phyloP scores from a whole-genome alignment of 1,140 invertebrate genomes.

The Harpegnathos saltator region DNA sequence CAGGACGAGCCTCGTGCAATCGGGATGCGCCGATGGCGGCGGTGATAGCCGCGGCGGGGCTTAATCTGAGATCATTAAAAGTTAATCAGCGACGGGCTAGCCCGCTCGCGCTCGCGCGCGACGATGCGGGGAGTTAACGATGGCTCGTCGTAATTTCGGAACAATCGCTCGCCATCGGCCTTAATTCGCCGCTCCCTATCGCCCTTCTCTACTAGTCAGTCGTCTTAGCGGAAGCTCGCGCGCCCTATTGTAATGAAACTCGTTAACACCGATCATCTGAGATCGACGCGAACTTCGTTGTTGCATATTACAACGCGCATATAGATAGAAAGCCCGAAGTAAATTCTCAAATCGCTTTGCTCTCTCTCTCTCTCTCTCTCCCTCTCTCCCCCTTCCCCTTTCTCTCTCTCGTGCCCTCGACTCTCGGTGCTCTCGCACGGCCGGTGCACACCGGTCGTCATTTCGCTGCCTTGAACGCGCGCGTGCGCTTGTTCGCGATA shows the following conservation, averaged over 20 bases:
- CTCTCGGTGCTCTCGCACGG: no score
- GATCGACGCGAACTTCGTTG: constrained; percentile 26
- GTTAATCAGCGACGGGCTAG: constrained; percentile 28
- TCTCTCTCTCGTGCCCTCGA: no score
- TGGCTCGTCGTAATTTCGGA: constrained; percentile 42
- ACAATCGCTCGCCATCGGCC: constrained; percentile 12
- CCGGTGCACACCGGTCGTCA: background rate
- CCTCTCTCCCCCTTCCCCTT: no score
- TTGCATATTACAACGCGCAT: constrained; percentile 5
- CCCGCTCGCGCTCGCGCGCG: no score
- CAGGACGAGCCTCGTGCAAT: background rate
- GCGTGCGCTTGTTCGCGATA: background rate
- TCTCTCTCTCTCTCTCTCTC: no score
- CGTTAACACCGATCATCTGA: constrained; percentile 46
- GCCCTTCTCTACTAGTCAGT: background rate
- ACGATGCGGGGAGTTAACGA: constrained; percentile 15
- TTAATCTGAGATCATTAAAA: constrained; percentile 43
- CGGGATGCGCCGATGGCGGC: background rate
- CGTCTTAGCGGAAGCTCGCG: constrained; percentile 21
- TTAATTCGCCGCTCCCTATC: constrained; percentile 15
- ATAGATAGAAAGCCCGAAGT: background rate
- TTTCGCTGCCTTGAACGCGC: background rate
- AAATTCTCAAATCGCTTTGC: no score
- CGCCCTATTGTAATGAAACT: constrained; percentile 39
- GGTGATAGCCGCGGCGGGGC: background rate